Percentiles rank a stretch among this genome's conserved stretches.
Evolutionary conservation across 2,888 invertebrate species (phyloP).

Genomic region (Ceriagrion tenellum): DNA sequence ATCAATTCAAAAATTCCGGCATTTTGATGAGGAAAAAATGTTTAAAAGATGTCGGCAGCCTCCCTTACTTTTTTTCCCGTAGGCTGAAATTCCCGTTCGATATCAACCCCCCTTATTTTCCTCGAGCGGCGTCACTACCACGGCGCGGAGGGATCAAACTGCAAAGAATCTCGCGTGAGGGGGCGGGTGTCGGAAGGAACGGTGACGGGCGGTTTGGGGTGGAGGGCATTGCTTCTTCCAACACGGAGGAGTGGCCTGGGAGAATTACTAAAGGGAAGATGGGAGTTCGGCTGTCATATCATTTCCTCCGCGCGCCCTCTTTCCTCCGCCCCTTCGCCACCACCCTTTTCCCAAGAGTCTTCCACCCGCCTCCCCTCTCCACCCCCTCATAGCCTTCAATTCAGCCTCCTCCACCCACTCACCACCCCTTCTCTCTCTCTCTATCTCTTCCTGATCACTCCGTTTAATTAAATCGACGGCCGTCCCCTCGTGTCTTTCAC

Average conservation of each 20-base stretch:
- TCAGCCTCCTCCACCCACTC: neutral
- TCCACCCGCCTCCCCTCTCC: neutral
- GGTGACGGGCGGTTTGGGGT: neutral
- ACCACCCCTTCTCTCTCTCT: too few relatives aligned
- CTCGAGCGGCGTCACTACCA: neutral
- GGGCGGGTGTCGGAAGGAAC: neutral
- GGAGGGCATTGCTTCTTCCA: too few relatives aligned
- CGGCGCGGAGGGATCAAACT: neutral
- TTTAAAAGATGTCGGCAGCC: neutral
- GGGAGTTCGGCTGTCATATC: slow-evolving; percentile 7
- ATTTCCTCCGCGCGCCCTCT: neutral
- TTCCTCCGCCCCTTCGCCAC: neutral
- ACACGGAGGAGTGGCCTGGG: neutral
- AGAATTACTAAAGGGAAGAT: neutral
- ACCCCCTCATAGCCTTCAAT: neutral
- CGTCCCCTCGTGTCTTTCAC: neutral
- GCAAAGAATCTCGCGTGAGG: neutral
- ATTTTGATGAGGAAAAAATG: neutral
- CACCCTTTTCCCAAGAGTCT: neutral
- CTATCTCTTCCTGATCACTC: slow-evolving; percentile 44
- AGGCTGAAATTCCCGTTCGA: neutral
- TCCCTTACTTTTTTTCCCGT: neutral
- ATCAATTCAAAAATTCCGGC: neutral
- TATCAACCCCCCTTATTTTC: neutral
- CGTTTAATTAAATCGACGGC: slow-evolving; percentile 56